Evolutionary conservation across 2,797 vertebrate species (phyloP), one percentile per base, ranked within the genome.

Genomic region (Coccyzus lansbergi): DNA sequence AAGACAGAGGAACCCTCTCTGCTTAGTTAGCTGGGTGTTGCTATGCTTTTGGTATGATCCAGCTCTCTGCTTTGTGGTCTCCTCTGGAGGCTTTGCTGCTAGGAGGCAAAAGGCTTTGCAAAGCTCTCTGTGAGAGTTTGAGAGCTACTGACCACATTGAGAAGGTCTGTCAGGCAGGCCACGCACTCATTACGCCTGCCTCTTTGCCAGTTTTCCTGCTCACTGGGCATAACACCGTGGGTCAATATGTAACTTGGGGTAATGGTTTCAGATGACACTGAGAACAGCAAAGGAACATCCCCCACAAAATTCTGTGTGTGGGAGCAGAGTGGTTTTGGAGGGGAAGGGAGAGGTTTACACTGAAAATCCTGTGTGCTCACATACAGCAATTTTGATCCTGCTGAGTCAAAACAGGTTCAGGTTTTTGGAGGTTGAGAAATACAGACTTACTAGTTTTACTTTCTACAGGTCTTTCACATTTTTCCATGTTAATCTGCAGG

Each of bases 191-290:
- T 46, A 16, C 5, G 5, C 46, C 70, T 83, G 64, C 68, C 56
- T 33, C 12, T 77, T 74, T 87, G 64, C 65, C 88, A 78, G 82
- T 52, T 92, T 52, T 95, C 78, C 86, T 95, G 93, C 86, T 95
- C 94, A 69, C 62, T 91, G 79, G 76, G 62, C 71, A 7, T 52
- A 86, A 93, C 90, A 69, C 53, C 0, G 0, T 42, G 44, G 90
- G 67, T 60, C 84, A 96, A 88, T 81, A 34, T 91, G 55, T 69
- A 91, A 92, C 86, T 58, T 24, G 29, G 75, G 42, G 4, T 55
- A 48, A n/a, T 69, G 64, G 20, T 55, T 82, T 67, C 75, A 60
- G 74, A 68, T 81, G 88, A 62, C 58, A 93, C 78, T 6, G 9
- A 52, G 31, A 90, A 33, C 31, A 58, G 75, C 67, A 65, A 48